Conservation (phyloP, 53 echinoderm and acorn worm species). For the Antedon mediterranea region DNA sequence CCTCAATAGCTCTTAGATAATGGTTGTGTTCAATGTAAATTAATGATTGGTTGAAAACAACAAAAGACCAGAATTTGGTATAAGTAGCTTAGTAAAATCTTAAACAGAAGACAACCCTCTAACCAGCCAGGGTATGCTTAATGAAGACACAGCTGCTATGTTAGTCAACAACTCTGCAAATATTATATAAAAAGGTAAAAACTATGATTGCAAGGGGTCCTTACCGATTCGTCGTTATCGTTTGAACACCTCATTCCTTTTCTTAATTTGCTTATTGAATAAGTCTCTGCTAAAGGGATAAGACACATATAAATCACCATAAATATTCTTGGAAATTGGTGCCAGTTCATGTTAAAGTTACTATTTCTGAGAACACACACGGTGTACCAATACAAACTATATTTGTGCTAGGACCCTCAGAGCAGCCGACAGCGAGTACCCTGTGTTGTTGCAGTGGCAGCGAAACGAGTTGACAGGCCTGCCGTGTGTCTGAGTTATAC, state of each 20-base stretch:
- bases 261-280: background rate
- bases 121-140: too few relatives aligned
- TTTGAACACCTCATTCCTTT: background rate
- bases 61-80: background rate
- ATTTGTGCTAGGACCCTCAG: background rate
- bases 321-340: background rate
- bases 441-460: background rate
- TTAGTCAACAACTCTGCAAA: too few relatives aligned
- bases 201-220: too few relatives aligned
- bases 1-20: background rate
- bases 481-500: background rate
- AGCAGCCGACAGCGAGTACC: background rate
- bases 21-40: background rate
- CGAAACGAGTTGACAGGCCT: background rate
- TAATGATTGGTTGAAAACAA: background rate
- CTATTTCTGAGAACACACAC: background rate
- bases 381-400: background rate
- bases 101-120: background rate
- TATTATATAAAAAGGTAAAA: too few relatives aligned
- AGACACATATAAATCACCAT: background rate
- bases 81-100: background rate
- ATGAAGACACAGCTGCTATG: too few relatives aligned
- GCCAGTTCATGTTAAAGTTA: constrained; percentile 1
- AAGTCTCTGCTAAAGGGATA: background rate
- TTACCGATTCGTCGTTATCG: background rate